phyloP scores from a whole-genome alignment of 1,140 invertebrate species.

The Solenopsis fugax region DNA sequence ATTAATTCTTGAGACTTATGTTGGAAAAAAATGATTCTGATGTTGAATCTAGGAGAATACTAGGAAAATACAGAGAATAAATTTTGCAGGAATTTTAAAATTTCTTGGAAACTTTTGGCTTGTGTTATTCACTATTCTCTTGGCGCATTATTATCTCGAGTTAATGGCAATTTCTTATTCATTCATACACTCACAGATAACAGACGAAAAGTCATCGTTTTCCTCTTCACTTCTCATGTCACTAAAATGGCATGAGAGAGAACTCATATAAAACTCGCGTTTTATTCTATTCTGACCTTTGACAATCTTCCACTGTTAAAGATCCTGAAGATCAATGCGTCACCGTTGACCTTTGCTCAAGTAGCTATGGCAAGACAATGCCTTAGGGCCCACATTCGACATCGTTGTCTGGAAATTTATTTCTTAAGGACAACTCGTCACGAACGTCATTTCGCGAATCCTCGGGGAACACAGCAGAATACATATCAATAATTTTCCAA shows the following conservation, averaged over 20 bases:
- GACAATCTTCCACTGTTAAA: conserved; percentile 51
- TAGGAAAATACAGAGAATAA: neutral
- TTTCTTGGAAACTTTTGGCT: neutral
- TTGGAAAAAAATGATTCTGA: neutral
- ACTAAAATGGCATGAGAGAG: neutral
- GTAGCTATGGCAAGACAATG: neutral
- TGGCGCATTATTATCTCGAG: neutral
- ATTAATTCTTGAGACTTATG: neutral
- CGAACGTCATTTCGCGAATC: conserved; percentile 8
- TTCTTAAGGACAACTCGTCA: conserved; percentile 29
- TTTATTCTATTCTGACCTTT: conserved; percentile 64
- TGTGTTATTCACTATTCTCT: too few species aligned
- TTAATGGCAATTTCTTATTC: neutral
- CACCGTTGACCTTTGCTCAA: conserved; percentile 66
- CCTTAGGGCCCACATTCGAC: conserved; percentile 42
- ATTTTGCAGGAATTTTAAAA: neutral
- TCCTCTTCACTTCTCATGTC: conserved; percentile 7
- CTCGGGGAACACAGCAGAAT: neutral
- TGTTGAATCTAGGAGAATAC: neutral
- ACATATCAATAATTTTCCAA: neutral
- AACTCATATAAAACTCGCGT: neutral
- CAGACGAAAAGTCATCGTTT: neutral
- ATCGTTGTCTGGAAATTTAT: conserved; percentile 27
- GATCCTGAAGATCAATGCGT: conserved; percentile 63
- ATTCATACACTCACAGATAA: neutral